Conservation (phyloP, 2,113 vertebrate genomes). For the Psittacula cyanocephala region DNA sequence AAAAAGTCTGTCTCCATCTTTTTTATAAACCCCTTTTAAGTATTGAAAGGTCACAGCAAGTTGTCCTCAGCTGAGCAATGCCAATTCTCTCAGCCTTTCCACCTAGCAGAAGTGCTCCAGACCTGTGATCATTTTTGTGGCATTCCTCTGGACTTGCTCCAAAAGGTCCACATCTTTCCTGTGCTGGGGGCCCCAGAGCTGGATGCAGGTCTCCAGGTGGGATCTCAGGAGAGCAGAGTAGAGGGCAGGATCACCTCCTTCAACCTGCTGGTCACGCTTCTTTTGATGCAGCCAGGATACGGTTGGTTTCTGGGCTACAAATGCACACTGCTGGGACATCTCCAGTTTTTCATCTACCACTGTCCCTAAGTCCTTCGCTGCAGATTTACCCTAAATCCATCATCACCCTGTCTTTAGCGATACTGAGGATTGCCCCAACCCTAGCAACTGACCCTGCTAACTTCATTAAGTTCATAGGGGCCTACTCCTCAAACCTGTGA, state of each 20-base stretch:
- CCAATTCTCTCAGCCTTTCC: background rate
- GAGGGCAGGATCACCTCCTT: background rate
- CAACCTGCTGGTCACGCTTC: background rate
- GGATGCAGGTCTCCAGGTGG: background rate
- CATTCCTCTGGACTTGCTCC: background rate
- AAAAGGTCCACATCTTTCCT: background rate
- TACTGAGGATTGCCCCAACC: background rate
- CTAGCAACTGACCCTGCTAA: background rate
- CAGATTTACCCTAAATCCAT: background rate
- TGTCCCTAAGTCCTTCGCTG: background rate
- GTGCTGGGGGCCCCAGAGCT: background rate
- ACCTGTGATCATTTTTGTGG: background rate
- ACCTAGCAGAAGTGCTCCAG: background rate
- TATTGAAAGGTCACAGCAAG: background rate
- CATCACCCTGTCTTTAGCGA: background rate
- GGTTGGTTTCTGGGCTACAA: background rate
- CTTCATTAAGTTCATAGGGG: background rate
- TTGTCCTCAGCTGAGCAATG: background rate
- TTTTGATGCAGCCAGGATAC: background rate
- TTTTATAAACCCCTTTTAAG: background rate
- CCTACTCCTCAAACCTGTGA: background rate
- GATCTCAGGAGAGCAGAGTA: background rate
- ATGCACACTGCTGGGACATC: rapidly evolving
- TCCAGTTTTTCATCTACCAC: background rate
- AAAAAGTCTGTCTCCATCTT: background rate